A percentile compares a stretch with the other conserved stretches of the same genome.
Evolutionary conservation across 2,797 vertebrate genomes (phyloP).

Genomic region (Anguilla marmorata): DNA sequence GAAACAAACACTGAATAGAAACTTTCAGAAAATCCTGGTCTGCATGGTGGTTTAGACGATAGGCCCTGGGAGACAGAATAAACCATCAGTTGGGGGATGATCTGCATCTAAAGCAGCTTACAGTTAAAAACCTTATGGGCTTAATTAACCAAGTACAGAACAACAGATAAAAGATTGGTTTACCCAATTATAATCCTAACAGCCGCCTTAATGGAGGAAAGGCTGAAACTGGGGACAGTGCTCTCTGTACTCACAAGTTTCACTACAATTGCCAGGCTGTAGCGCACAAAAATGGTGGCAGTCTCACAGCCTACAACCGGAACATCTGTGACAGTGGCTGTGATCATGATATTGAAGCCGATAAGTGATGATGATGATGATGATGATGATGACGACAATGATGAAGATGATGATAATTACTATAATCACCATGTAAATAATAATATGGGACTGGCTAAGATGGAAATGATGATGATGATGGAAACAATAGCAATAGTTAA

Average conservation of each 20-base stretch:
- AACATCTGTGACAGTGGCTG: neutral
- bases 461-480: neutral
- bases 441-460: neutral
- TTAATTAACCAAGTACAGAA: slow-evolving; percentile 44
- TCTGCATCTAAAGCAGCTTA: slow-evolving; percentile 48
- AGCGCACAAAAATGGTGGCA: neutral
- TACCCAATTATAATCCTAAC: slow-evolving; percentile 20
- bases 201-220: slow-evolving; percentile 31
- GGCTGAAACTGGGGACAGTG: slow-evolving; percentile 33
- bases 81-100: slow-evolving; percentile 61
- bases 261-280: slow-evolving; percentile 2
- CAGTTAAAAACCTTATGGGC: slow-evolving; percentile 43
- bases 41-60: slow-evolving; percentile 78
- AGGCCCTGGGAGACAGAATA: slow-evolving; percentile 70
- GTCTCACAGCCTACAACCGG: neutral
- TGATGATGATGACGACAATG: neutral
- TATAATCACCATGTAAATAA: neutral
- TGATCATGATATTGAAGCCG: neutral
- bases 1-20: slow-evolving; percentile 90
- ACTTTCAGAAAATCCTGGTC: slow-evolving; percentile 90
- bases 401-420: neutral
- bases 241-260: neutral
- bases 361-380: neutral
- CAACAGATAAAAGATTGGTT: slow-evolving; percentile 40
- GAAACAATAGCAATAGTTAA: neutral